phyloP scores from a whole-genome alignment of 2,888 invertebrate species.

The Sarcophaga caerulescens region DNA sequence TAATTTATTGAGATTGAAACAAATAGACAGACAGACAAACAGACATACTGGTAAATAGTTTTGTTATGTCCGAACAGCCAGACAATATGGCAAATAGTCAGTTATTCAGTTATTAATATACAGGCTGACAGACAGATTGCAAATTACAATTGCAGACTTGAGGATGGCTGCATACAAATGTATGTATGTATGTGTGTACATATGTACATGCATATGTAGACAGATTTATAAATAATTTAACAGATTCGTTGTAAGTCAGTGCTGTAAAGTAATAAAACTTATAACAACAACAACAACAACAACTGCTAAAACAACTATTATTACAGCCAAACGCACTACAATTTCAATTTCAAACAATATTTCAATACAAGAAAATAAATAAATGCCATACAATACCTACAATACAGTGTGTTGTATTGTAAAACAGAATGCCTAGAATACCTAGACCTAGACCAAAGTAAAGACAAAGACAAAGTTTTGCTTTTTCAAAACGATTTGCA shows the following conservation, averaged over 20 bases:
- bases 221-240: background rate
- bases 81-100: background rate
- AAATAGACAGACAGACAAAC: background rate
- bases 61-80: background rate
- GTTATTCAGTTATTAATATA: background rate
- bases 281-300: conserved; percentile 25
- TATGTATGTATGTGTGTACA: background rate
- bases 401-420: background rate
- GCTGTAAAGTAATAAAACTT: conserved; percentile 50
- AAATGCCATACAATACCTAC: background rate
- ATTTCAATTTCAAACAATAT: background rate
- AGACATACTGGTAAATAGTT: background rate
- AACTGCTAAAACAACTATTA: background rate
- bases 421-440: background rate
- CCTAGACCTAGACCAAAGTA: too few species aligned
- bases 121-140: too few species aligned
- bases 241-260: background rate
- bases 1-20: conserved; percentile 57
- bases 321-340: background rate
- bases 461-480: too few species aligned
- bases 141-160: too few species aligned
- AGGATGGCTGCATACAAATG: too few species aligned
- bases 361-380: background rate
- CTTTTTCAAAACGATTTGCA: too few species aligned
- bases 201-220: background rate